A percentile compares a stretch with the other conserved stretches of the same genome.
phyloP scores from a whole-genome alignment of 2,797 vertebrate genomes.

The Pogonophryne albipinna region DNA sequence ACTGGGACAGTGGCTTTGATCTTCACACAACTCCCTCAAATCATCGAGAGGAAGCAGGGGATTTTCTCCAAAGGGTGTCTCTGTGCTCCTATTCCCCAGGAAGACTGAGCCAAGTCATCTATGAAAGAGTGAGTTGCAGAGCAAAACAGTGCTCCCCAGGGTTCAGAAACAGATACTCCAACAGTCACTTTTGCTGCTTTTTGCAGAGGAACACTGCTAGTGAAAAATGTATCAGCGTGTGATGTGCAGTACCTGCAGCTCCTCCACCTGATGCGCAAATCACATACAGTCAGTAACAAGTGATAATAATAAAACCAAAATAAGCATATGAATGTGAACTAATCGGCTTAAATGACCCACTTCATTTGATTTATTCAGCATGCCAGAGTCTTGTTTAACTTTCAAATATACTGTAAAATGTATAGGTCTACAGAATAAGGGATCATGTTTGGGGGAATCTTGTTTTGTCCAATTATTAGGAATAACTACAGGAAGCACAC shows the following conservation, averaged over 20 bases:
- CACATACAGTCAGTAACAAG: constrained; percentile 28
- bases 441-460: not conserved
- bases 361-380: not conserved
- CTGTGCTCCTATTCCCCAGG: constrained; percentile 73
- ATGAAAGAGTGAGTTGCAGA: constrained; percentile 76
- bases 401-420: not conserved
- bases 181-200: constrained; percentile 58
- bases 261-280: constrained; percentile 48
- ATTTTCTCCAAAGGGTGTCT: constrained; percentile 79
- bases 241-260: constrained; percentile 55
- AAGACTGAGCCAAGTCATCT: constrained; percentile 75
- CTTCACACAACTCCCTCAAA: constrained; percentile 79
- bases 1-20: constrained; percentile 81
- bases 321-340: no score
- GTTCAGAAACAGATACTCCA: constrained; percentile 60
- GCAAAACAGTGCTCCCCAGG: constrained; percentile 78
- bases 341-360: not conserved
- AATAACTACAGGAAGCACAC: not conserved
- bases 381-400: not conserved
- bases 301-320: not conserved
- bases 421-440: not conserved
- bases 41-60: constrained; percentile 73
- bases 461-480: not conserved
- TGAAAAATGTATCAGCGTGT: constrained; percentile 69
- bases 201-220: constrained; percentile 55